phyloP scores from a whole-genome alignment of 2,888 invertebrate species.

The Acleris literana region DNA sequence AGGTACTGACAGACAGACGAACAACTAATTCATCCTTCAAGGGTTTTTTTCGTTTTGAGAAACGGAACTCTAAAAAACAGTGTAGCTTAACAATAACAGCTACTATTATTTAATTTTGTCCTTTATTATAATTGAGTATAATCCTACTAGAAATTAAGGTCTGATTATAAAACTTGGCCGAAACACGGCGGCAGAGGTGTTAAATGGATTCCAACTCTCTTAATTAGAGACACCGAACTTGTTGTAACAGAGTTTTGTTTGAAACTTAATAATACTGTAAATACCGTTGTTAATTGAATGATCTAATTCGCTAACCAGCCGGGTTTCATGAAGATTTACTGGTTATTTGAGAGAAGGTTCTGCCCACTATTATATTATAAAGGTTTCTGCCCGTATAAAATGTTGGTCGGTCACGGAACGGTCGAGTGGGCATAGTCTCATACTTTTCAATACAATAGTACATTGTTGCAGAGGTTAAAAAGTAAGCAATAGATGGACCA shows the following conservation, averaged over 20 bases:
- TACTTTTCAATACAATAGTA: too few species aligned
- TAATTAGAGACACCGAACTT: slow-evolving; percentile 26
- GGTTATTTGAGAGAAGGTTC: neutral
- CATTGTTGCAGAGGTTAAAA: too few species aligned
- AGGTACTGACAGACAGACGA: too few species aligned
- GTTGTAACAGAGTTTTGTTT: slow-evolving; percentile 26
- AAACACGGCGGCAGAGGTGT: slow-evolving; percentile 19
- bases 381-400: too few species aligned
- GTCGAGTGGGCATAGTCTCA: too few species aligned
- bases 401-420: too few species aligned
- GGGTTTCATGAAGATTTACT: slow-evolving; percentile 3
- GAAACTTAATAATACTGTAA: slow-evolving; percentile 31
- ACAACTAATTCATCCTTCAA: too few species aligned
- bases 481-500: too few species aligned
- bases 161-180: slow-evolving; percentile 12
- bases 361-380: too few species aligned
- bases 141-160: neutral
- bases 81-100: neutral
- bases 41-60: too few species aligned
- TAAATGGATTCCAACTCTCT: slow-evolving; percentile 26
- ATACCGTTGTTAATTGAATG: slow-evolving; percentile 26
- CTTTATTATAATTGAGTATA: neutral
- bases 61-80: too few species aligned
- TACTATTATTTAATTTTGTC: neutral
- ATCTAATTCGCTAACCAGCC: slow-evolving; percentile 26